A percentile compares a stretch with the other conserved stretches of the same genome.
Evolutionary conservation across 2,888 invertebrate species (phyloP).

Genomic region (Melanargia galathea): DNA sequence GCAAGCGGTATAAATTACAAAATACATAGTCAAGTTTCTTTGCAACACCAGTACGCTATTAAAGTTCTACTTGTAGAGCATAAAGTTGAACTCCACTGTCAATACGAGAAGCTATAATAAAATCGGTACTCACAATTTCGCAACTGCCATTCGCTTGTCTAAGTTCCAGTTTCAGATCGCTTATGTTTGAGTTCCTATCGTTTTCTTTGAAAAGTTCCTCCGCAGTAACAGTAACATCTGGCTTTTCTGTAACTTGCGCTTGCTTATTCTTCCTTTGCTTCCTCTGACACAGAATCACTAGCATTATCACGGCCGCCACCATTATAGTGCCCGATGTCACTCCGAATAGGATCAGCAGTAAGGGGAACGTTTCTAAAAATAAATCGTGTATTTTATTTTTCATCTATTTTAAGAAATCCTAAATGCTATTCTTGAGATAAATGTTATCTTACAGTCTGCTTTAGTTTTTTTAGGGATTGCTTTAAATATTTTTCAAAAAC

Average conservation of each 20-base stretch:
- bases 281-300: slow-evolving; percentile 90
- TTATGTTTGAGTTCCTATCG: slow-evolving; percentile 95
- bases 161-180: slow-evolving; percentile 94
- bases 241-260: slow-evolving; percentile 79
- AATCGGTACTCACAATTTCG: slow-evolving; percentile 83
- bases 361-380: slow-evolving; percentile 87
- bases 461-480: too few relatives aligned
- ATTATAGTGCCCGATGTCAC: slow-evolving; percentile 93
- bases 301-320: slow-evolving; percentile 90
- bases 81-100: background rate
- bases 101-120: slow-evolving; percentile 11
- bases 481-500: too few relatives aligned
- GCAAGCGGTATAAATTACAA: too few relatives aligned
- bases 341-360: slow-evolving; percentile 91
- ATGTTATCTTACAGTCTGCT: too few relatives aligned
- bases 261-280: slow-evolving; percentile 83
- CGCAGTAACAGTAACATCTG: slow-evolving; percentile 79
- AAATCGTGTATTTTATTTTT: slow-evolving; percentile 30
- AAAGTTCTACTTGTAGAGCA: background rate
- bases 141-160: slow-evolving; percentile 91
- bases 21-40: too few relatives aligned
- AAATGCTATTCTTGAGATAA: too few relatives aligned
- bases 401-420: background rate
- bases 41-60: too few relatives aligned
- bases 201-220: slow-evolving; percentile 86